Conservation (phyloP, 1,140 invertebrate genomes). For the Brachionus manjavacas region DNA sequence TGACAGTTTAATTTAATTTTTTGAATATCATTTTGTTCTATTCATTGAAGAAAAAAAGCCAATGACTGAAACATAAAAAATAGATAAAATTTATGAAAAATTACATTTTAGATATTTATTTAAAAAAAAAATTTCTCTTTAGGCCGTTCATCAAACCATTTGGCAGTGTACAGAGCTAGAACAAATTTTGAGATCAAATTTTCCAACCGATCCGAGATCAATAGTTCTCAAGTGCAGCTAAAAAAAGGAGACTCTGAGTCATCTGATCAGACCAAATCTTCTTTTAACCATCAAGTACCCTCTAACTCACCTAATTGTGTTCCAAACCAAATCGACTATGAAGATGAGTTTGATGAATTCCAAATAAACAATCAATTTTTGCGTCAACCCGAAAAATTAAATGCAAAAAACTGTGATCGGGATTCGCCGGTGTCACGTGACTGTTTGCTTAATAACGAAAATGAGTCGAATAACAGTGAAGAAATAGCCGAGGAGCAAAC, state of each 20-base stretch:
- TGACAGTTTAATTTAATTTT: too few species aligned
- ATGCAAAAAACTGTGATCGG: neutral
- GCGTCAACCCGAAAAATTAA: neutral
- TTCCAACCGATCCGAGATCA: neutral
- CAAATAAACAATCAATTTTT: constrained; percentile 7
- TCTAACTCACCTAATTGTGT: neutral
- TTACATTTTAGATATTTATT: neutral
- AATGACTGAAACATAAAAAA: too few species aligned
- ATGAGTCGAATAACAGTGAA: constrained; percentile 4
- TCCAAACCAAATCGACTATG: neutral
- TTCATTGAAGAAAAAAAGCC: too few species aligned
- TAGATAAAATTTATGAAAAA: neutral
- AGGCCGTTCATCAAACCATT: constrained; percentile 19
- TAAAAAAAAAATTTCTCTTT: neutral
- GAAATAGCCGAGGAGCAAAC: neutral
- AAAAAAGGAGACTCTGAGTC: neutral
- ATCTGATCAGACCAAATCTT: neutral
- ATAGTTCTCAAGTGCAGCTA: neutral
- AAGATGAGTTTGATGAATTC: neutral
- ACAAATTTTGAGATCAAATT: neutral
- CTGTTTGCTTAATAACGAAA: constrained; percentile 11
- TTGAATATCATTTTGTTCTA: too few species aligned
- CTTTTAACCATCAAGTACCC: neutral
- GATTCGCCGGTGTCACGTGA: constrained; percentile 20
- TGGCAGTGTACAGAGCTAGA: neutral